Evolutionary conservation across 2,797 vertebrate genomes (phyloP).

Genomic region (Galago senegalensis): DNA sequence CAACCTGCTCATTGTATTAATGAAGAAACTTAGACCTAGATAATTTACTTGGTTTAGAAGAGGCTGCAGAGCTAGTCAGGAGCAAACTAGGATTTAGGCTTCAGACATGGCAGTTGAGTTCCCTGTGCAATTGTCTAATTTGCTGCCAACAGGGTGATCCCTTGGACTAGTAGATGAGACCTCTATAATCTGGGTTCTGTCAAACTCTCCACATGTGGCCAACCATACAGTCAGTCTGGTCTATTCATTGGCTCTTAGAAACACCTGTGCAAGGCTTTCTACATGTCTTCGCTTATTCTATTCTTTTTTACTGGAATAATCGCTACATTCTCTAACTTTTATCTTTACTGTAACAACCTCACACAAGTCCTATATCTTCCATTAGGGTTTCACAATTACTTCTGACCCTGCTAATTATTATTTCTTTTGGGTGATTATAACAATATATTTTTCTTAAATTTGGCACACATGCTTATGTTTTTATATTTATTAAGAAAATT

Average conservation of each 20-base stretch:
- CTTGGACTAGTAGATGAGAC: too few species aligned
- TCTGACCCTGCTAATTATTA: not conserved
- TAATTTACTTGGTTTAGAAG: not conserved
- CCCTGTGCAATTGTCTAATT: too few species aligned
- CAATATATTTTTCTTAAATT: not conserved
- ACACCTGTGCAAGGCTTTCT: not conserved
- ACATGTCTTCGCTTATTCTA: not conserved
- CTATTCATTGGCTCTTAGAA: not conserved
- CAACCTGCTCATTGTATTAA: not conserved
- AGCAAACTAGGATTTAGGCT: not conserved
- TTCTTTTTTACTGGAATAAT: not conserved
- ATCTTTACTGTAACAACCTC: not conserved
- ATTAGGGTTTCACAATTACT: not conserved
- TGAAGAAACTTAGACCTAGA: not conserved
- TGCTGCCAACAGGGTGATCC: not conserved
- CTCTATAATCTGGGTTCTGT: not conserved
- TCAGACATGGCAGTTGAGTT: not conserved
- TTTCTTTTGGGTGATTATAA: not conserved
- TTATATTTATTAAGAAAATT: not conserved
- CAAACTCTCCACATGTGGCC: fast-evolving
- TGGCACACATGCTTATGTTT: not conserved
- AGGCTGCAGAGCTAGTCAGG: not conserved
- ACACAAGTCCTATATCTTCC: not conserved
- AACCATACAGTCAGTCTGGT: not conserved
- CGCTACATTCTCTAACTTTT: not conserved